Base-by-base conservation (phyloP, 2,888 invertebrate species). In the Leptopilina drosophilae region DNA sequence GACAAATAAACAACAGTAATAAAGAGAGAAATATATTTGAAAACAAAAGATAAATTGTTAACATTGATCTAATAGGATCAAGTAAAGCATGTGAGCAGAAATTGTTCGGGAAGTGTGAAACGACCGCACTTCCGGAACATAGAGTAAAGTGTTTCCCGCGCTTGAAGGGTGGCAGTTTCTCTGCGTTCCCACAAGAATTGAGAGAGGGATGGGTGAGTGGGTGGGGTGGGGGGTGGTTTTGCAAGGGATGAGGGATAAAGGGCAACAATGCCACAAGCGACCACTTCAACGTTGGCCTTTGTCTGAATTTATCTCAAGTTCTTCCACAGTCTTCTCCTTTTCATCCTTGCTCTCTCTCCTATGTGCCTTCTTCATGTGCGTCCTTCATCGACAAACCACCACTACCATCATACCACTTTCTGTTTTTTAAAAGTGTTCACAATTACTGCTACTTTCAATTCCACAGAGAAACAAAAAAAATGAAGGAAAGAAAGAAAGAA, bases 201-300 rank as follows among this genome's bases (percentile, higher is more conserved):
- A 62, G 77, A 64, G 33, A 77, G 76, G 3, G 26, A 3, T 2
- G 26, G 3, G 26, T 2, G 46, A 26, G 26, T 2, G 26, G 3
- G 26, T 2, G 26, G 3, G 88, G 87, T 33, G 33, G 33, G 33
- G 33, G 33, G 33, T 33, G 33, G 33, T 33, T 33, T 33, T 33
- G 49, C 49, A 49, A 49, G 81, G 78, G 78, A 78, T 83, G 83
- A 88, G 87, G 88, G 87, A 49, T 87, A 87, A 87, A 88, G 88
- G 87, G 88, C 89, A 89, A 89, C 90, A 90, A 90, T 89, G 88
- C 89, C 87, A 83, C 85, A 85, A 87, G 88, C 87, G 87, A 85
- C 85, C 87, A 87, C 89, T 89, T 87, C 84, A 88, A 84, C 80
- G 79, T 66, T 79, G 80, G 86, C 86, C 87, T 87, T 89, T 88